phyloP scores from a whole-genome alignment of 2,888 invertebrate species.

The Cephus pulcher region DNA sequence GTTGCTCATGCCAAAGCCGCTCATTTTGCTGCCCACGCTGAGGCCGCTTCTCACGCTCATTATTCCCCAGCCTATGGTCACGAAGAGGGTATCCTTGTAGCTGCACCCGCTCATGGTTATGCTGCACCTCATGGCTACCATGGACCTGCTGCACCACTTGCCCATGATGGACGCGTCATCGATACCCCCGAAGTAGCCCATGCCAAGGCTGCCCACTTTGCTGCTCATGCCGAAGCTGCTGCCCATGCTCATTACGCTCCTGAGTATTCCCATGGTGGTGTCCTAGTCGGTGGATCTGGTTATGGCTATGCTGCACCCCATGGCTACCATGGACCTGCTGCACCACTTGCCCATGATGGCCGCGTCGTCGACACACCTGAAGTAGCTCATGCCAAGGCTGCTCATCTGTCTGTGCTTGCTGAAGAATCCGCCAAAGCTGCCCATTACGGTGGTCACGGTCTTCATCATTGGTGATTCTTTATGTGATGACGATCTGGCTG shows the following conservation, averaged over 20 bases:
- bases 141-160: constrained; percentile 51
- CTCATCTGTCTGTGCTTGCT: constrained; percentile 17
- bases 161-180: constrained; percentile 44
- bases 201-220: constrained; percentile 51
- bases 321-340: constrained; percentile 21
- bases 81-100: constrained; percentile 21
- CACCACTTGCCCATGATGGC: constrained; percentile 19
- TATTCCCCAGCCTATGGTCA: neutral
- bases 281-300: constrained; percentile 14
- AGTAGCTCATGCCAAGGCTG: constrained; percentile 21
- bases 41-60: constrained; percentile 29
- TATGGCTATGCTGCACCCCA: constrained; percentile 11
- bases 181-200: constrained; percentile 56
- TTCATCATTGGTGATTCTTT: too few species aligned
- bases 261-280: constrained; percentile 16
- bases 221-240: constrained; percentile 32
- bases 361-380: constrained; percentile 20
- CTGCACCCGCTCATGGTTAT: constrained; percentile 27
- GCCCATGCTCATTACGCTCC: constrained; percentile 12
- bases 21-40: constrained; percentile 51
- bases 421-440: constrained; percentile 17
- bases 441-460: constrained; percentile 2
- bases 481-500: too few species aligned
- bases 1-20: constrained; percentile 58
- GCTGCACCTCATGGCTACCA: constrained; percentile 37